Conservation (phyloP, 2,797 vertebrate species). For the Rhinophrynus dorsalis region DNA sequence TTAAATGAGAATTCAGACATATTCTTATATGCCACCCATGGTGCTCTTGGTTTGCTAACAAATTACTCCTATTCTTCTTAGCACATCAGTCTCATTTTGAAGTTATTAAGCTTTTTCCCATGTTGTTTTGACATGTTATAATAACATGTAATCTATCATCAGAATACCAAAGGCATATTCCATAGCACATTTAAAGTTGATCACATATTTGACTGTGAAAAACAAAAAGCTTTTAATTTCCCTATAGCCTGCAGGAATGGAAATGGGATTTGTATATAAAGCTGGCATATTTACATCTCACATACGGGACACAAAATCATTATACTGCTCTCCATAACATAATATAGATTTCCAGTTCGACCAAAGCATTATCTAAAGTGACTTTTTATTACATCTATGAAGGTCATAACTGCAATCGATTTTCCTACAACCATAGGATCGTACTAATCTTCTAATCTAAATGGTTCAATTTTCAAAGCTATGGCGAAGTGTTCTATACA, state of each 20-base stretch:
- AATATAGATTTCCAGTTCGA: slow-evolving; percentile 46
- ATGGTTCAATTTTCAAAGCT: slow-evolving; percentile 27
- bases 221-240: slow-evolving; percentile 1
- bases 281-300: slow-evolving; percentile 33
- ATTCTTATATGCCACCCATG: too few species aligned
- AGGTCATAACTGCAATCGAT: slow-evolving; percentile 47
- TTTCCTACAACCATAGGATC: slow-evolving; percentile 36
- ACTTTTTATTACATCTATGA: slow-evolving; percentile 50
- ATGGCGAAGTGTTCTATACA: not conserved
- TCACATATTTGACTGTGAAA: not conserved
- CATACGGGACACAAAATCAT: slow-evolving; percentile 46
- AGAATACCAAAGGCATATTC: not conserved
- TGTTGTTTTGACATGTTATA: too few species aligned
- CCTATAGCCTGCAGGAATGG: not conserved
- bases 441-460: slow-evolving; percentile 35
- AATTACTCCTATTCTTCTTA: too few species aligned
- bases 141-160: too few species aligned
- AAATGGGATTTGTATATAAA: slow-evolving; percentile 26
- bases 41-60: too few species aligned
- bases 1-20: too few species aligned
- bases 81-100: too few species aligned
- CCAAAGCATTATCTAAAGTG: slow-evolving; percentile 46
- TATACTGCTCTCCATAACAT: slow-evolving; percentile 40
- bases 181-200: not conserved
- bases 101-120: too few species aligned